Conservation (phyloP, 2,113 vertebrate genomes). For the Paramormyrops kingsleyae region DNA sequence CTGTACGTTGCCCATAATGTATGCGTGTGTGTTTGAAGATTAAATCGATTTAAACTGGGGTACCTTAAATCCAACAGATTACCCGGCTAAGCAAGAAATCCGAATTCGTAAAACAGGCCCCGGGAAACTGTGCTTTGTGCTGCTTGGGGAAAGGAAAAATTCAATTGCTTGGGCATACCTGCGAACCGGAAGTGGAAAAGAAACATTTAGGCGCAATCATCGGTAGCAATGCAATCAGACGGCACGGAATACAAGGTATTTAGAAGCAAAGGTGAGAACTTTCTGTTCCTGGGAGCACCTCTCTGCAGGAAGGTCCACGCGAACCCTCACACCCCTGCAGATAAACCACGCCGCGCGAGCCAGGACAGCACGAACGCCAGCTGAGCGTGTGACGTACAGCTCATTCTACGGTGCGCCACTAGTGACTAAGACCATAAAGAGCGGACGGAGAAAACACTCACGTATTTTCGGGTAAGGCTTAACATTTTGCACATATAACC, state of each 20-base stretch:
- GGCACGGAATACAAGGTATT: background rate
- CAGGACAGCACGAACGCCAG: background rate
- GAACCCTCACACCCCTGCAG: background rate
- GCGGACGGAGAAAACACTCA: constrained; percentile 58
- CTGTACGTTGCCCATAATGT: background rate
- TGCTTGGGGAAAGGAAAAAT: background rate
- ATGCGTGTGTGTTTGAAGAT: background rate
- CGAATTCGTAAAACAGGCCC: background rate
- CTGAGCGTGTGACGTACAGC: constrained; percentile 41
- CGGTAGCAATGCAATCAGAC: background rate
- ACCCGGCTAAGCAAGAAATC: background rate
- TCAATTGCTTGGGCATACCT: background rate
- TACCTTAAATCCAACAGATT: background rate
- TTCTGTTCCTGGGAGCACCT: background rate
- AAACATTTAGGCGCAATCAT: background rate
- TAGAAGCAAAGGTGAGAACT: background rate
- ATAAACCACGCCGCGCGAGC: background rate
- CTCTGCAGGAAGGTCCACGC: background rate
- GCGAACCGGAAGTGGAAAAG: background rate
- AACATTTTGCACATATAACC: background rate
- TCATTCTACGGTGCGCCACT: constrained; percentile 80
- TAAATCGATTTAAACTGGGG: background rate
- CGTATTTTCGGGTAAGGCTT: constrained; percentile 50
- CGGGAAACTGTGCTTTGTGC: background rate
- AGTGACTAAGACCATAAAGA: constrained; percentile 75